phyloP scores from a whole-genome alignment of 2,797 vertebrate species.

The Triplophysa bombifrons region DNA sequence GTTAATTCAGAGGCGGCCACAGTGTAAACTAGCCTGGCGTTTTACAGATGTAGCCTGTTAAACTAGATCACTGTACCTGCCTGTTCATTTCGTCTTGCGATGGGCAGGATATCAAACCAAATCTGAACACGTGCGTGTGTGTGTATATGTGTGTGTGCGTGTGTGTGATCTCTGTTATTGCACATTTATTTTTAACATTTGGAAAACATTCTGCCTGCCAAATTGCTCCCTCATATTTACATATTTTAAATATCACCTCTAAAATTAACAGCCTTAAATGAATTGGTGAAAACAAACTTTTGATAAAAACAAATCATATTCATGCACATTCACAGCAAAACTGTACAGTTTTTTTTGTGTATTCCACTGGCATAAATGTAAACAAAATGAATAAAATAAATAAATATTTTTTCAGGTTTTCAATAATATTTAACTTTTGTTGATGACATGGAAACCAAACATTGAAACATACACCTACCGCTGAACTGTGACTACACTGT shows the following conservation, averaged over 20 bases:
- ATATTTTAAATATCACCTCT: constrained; percentile 38
- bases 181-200: constrained; percentile 48
- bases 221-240: constrained; percentile 34
- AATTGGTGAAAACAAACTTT: not conserved
- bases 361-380: not conserved
- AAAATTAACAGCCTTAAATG: constrained; percentile 6
- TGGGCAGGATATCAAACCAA: constrained; percentile 69
- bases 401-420: too few relatives aligned
- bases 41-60: constrained; percentile 80
- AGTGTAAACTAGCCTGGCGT: constrained; percentile 77
- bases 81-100: constrained; percentile 72
- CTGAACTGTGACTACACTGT: too few relatives aligned
- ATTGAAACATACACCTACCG: too few relatives aligned
- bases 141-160: constrained; percentile 76
- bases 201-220: constrained; percentile 39
- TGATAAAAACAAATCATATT: not conserved
- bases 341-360: not conserved
- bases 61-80: constrained; percentile 79
- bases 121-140: constrained; percentile 60
- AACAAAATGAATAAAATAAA: not conserved
- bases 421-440: too few relatives aligned
- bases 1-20: constrained; percentile 75
- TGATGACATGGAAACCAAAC: too few relatives aligned
- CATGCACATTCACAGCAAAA: not conserved
- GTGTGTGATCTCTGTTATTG: constrained; percentile 50